Evolutionary conservation across 2,888 invertebrate species (phyloP), one percentile per base, ranked within the genome.

Genomic region (Archips xylosteana): DNA sequence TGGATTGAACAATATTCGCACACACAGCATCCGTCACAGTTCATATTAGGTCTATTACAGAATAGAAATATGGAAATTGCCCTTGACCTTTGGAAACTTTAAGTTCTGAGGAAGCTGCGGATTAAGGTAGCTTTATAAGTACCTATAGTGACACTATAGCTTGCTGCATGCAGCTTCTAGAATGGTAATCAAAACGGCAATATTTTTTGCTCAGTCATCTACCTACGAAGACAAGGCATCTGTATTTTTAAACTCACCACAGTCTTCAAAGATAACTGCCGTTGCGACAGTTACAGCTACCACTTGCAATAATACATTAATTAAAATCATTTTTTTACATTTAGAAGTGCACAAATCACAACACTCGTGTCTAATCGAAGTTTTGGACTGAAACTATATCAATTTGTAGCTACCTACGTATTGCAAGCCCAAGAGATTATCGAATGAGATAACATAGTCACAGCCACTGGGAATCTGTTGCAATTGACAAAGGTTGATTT

Each of bases 261-360:
- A 92, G 77, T 92, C 92, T 83, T 89, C 86, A 76, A 92, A 92
- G 57, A 88, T 79, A 49, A 92, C 90, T 69, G 86, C 85, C 57
- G 85, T 84, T 62, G 81, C 74, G 67, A 78, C 83, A 59, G 78
- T 70, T 51, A 80, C 76, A 39, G 83, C 77, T 69, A 77, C 74
- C 23, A 87, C 74, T 65, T 78, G 83, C 67, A 87, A 75, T 36
- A 87, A 76, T 51, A 83, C 42, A 12, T 75, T 78, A 68, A 85
- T 72, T 61, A 83, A 75, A 80, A 85, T 83, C 87, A 89, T 88
- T 80, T 79, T 75, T 74, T 51, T 39, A 71, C 51, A 71, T 72
- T 79, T 74, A 64, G 2, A 45, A 12, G 49, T 49, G 49, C 73
- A 65, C 59, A 67, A 76, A 77, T 66, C 60, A 72, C 66, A 75